A percentile compares a stretch with the other conserved stretches of the same genome.
phyloP scores from a whole-genome alignment of 2,797 vertebrate species.

The Lagorchestes hirsutus region DNA sequence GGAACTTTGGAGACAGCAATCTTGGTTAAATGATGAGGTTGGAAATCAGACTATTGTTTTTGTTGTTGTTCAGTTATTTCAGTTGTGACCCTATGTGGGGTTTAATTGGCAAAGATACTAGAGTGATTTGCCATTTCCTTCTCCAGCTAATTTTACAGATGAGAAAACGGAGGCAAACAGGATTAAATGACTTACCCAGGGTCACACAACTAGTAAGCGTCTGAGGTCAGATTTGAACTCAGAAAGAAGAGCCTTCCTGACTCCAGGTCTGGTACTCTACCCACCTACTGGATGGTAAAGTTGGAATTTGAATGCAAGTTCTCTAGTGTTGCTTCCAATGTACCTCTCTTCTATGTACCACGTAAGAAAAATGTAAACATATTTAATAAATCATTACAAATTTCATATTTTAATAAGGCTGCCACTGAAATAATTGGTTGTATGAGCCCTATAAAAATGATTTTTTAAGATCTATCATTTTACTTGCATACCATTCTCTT shows the following conservation, averaged over 20 bases:
- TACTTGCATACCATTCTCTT: not conserved
- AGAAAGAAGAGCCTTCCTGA: not conserved
- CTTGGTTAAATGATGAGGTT: not conserved
- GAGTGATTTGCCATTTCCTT: not conserved
- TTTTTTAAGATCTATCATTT: not conserved
- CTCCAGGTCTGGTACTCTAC: not conserved
- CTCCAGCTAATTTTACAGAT: not conserved
- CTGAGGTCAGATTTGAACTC: not conserved
- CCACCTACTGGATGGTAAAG: not conserved
- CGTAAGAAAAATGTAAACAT: rapidly evolving
- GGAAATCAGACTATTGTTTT: not conserved
- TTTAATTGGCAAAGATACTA: not conserved
- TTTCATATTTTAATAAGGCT: not conserved
- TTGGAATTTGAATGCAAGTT: not conserved
- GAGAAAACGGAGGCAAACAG: not conserved
- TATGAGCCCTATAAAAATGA: not conserved
- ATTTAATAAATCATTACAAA: not conserved
- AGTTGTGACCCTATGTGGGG: not conserved
- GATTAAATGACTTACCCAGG: not conserved
- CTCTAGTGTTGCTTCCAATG: not conserved
- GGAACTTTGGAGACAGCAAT: not conserved
- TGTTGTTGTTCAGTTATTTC: not conserved
- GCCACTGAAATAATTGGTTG: not conserved
- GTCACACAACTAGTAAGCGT: not conserved
- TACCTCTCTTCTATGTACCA: not conserved